A percentile compares a stretch with the other conserved stretches of the same genome.
Evolutionary conservation across 2,113 vertebrate genomes (phyloP).

Genomic region (Manacus vitellinus): DNA sequence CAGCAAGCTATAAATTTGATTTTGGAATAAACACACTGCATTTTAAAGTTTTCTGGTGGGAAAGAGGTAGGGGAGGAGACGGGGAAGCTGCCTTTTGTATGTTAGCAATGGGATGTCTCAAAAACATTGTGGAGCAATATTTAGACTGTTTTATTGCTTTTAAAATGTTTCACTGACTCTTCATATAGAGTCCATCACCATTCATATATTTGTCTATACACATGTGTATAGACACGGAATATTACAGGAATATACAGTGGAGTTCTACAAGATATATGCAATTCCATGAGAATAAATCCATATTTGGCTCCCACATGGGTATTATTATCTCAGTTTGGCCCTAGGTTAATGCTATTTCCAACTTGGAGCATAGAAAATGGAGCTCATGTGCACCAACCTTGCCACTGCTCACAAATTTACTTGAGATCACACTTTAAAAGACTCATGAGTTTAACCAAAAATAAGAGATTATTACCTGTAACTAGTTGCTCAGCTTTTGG

Average conservation of each 20-base stretch:
- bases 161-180: not conserved
- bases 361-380: fast-evolving
- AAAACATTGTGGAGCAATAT: not conserved
- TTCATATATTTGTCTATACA: not conserved
- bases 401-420: not conserved
- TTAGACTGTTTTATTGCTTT: not conserved
- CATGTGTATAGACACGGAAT: not conserved
- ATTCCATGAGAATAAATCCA: not conserved
- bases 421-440: not conserved
- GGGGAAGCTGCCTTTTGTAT: fast-evolving
- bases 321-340: not conserved
- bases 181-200: not conserved
- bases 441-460: not conserved
- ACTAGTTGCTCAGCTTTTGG: not conserved
- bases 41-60: not conserved
- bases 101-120: not conserved
- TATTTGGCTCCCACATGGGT: fast-evolving
- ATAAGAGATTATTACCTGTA: not conserved
- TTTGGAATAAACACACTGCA: not conserved
- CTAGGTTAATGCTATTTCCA: fast-evolving
- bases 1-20: not conserved
- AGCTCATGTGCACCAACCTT: not conserved
- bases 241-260: not conserved
- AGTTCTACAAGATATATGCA: not conserved
- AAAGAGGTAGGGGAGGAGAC: not conserved